These are phyloP conservation scores for Falco columbarius DNA, from an alignment of 2,797 vertebrate genomes.

Conservation along the genomic window DNA sequence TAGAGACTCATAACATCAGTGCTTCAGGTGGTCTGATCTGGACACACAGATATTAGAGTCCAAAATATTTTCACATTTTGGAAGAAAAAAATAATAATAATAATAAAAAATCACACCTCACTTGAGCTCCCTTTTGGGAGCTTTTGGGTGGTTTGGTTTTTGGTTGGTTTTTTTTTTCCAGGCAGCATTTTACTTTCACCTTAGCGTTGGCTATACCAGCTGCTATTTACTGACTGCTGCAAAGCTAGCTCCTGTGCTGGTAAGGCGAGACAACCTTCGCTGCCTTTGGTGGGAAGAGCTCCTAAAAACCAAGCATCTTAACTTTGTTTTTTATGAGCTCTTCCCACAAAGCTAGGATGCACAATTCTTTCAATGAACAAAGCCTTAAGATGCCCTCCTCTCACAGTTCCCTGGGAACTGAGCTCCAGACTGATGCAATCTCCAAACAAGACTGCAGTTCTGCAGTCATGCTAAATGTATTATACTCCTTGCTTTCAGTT, in stretches of 20 bases:
- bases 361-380: not conserved
- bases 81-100: not conserved
- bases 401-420: not conserved
- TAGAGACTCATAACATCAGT: too few species aligned
- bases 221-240: not conserved
- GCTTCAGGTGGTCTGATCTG: too few species aligned
- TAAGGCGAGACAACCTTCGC: not conserved
- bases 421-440: not conserved
- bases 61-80: not conserved
- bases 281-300: not conserved
- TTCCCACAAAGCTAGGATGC: not conserved
- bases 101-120: not conserved
- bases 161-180: not conserved
- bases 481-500: constrained; percentile 17
- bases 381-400: not conserved
- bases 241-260: not conserved
- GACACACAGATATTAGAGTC: not conserved
- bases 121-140: not conserved
- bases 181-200: not conserved
- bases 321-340: not conserved
- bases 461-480: constrained; percentile 16
- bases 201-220: not conserved
- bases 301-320: not conserved
- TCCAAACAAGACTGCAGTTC: not conserved
- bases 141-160: too few species aligned